These are phyloP conservation scores for Melanotaenia nigrans DNA, from an alignment of 2,797 vertebrate genomes.

Conservation along the genomic window DNA sequence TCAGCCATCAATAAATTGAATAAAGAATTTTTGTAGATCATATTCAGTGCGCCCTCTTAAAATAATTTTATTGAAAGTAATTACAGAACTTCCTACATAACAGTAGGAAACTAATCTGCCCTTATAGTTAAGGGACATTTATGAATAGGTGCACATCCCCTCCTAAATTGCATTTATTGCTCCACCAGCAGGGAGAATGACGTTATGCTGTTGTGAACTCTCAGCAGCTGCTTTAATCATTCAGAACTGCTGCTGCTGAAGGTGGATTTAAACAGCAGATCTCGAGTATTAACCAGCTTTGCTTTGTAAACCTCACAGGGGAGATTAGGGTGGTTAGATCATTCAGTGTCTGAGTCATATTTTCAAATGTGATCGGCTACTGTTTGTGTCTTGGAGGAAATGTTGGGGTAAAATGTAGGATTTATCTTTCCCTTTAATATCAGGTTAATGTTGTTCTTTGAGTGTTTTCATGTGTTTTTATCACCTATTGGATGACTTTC, in stretches of 20 bases:
- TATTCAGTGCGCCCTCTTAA: not conserved
- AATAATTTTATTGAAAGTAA: not conserved
- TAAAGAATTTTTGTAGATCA: not conserved
- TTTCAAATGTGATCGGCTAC: conserved; percentile 29
- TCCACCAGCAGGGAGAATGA: conserved; percentile 13
- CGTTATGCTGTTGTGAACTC: conserved; percentile 21
- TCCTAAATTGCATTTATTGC: conserved; percentile 1
- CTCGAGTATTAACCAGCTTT: conserved; percentile 22
- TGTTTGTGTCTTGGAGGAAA: conserved; percentile 9
- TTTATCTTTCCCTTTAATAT: not conserved
- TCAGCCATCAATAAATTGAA: not conserved
- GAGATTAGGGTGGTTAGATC: conserved; percentile 10
- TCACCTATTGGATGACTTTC: not conserved
- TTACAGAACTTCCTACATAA: not conserved
- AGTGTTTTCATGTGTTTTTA: not conserved
- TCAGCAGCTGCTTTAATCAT: conserved; percentile 50
- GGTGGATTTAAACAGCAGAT: conserved; percentile 8
- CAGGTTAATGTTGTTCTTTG: not conserved
- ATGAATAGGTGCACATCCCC: not conserved
- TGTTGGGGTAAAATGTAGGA: not conserved
- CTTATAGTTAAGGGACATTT: not conserved
- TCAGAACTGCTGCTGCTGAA: conserved; percentile 25
- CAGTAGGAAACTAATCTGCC: not conserved
- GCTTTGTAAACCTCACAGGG: conserved; percentile 15
- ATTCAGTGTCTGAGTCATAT: conserved; percentile 22